phyloP scores from a whole-genome alignment of 2,888 invertebrate species.

The Platycheirus albimanus region DNA sequence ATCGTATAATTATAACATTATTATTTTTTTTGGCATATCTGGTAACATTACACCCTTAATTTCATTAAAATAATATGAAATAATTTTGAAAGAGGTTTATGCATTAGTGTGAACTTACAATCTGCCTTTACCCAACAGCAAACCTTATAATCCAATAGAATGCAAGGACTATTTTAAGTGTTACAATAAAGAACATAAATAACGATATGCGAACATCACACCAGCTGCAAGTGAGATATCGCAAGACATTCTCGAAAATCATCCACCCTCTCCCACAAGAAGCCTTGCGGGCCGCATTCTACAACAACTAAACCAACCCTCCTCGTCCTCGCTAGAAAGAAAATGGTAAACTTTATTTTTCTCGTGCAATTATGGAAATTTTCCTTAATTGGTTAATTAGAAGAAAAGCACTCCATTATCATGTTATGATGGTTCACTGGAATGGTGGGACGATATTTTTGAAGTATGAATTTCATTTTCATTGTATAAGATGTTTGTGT shows the following conservation, averaged over 20 bases:
- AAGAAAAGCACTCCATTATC: constrained; percentile 43
- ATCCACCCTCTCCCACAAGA: not conserved
- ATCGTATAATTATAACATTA: not conserved
- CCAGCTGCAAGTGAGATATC: constrained; percentile 31
- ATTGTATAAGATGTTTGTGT: constrained; percentile 39
- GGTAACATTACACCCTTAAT: not conserved
- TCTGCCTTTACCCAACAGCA: not conserved
- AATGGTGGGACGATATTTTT: constrained; percentile 26
- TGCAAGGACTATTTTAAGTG: not conserved
- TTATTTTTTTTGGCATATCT: not conserved
- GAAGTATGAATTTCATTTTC: constrained; percentile 43
- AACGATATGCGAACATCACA: not conserved
- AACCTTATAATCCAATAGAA: not conserved
- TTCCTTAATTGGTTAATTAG: constrained; percentile 42
- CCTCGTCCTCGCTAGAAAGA: not conserved
- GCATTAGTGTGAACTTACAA: not conserved
- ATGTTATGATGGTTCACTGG: constrained; percentile 39
- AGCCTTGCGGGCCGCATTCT: not conserved
- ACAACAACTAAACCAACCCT: constrained; percentile 2
- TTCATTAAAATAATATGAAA: not conserved
- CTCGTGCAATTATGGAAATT: constrained; percentile 43
- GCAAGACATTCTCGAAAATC: constrained; percentile 9
- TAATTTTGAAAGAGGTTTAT: not conserved
- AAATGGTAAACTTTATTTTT: constrained; percentile 38
- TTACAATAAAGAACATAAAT: constrained; percentile 9